Evolutionary conservation across 2,113 vertebrate species (phyloP), one percentile per base, ranked within the genome.

Genomic region (Ellobius talpinus): DNA sequence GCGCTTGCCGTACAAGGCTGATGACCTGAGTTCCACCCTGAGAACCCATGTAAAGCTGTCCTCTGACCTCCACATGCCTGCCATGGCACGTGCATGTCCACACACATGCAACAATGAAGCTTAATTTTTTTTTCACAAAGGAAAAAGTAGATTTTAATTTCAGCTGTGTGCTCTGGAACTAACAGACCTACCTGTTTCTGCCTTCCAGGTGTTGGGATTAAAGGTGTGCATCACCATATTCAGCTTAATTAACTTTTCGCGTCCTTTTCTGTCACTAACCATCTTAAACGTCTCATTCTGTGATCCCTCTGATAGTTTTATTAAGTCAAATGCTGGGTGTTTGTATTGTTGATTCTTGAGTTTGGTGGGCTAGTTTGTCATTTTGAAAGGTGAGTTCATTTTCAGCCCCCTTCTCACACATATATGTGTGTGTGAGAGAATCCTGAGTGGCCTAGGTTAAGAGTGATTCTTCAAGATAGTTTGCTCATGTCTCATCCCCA

Each of bases 391-490:
- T 92, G 42, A 87, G 31, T 31, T 79, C 52, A 84, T 84, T 93
- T 93, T 88, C 12, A 61, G 14, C 21, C n/a, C 24, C 21, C 3
- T 23, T 19, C 47, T 6, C 33, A 70, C 65, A 66, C 29, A 3
- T 14, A 17, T 58, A 17, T 21, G 55, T 31, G 66, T 36, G 33
- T 12, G 50, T 11, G 50, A 50, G 65, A 68, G 45, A 72, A 78
- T 89, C 33, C 4, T 92, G 82, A 21, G 21, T 91, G 39, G 68
- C 47, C 65, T 61, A 63, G 23, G 16, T 79, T 52, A 86, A 95
- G 36, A 94, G 79, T n/a, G 63, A 66, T 95, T 87, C 76, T 24
- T 91, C n/a, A 55, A 96, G n/a, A 74, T 21, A 65, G 82, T 7
- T 58, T 88, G 61, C 92, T 79, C 61, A n/a, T 78, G 24, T 91